A percentile compares a stretch with the other conserved stretches of the same genome.
phyloP scores from a whole-genome alignment of 1,140 invertebrate species.

The Colletes latitarsis region DNA sequence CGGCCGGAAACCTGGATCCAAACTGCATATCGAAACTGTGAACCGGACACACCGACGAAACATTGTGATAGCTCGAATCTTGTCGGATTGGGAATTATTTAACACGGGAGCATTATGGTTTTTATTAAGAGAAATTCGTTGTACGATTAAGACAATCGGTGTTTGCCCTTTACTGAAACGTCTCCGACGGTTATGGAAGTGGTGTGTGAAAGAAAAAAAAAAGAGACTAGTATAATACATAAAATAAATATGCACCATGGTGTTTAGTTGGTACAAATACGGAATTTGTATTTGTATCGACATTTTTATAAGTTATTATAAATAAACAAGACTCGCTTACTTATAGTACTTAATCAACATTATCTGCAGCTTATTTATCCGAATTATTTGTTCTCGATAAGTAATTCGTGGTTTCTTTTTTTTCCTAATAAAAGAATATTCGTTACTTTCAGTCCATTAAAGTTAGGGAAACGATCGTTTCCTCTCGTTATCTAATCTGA shows the following conservation, averaged over 20 bases:
- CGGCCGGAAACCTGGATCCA: slow-evolving; percentile 88
- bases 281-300: slow-evolving; percentile 69
- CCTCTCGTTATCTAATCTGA: not conserved
- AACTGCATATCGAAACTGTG: slow-evolving; percentile 72
- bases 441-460: slow-evolving; percentile 22
- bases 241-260: slow-evolving; percentile 54
- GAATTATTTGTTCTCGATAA: not conserved
- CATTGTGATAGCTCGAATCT: slow-evolving; percentile 6
- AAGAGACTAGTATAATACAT: slow-evolving; percentile 51
- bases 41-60: slow-evolving; percentile 22
- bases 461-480: not conserved
- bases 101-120: not conserved
- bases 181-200: slow-evolving; percentile 29
- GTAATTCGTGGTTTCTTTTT: not conserved
- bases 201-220: slow-evolving; percentile 19
- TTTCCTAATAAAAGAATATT: slow-evolving; percentile 18
- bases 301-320: slow-evolving; percentile 76
- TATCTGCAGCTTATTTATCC: slow-evolving; percentile 25
- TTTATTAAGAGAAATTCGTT: not conserved
- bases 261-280: slow-evolving; percentile 69
- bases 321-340: slow-evolving; percentile 68
- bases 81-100: not conserved
- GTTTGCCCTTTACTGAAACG: slow-evolving; percentile 34
- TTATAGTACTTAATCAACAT: slow-evolving; percentile 34
- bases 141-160: slow-evolving; percentile 11